Percentiles rank a stretch among this genome's conserved stretches.
Conservation (phyloP, 2,113 vertebrate species). For the Cynopterus brachyotis region DNA sequence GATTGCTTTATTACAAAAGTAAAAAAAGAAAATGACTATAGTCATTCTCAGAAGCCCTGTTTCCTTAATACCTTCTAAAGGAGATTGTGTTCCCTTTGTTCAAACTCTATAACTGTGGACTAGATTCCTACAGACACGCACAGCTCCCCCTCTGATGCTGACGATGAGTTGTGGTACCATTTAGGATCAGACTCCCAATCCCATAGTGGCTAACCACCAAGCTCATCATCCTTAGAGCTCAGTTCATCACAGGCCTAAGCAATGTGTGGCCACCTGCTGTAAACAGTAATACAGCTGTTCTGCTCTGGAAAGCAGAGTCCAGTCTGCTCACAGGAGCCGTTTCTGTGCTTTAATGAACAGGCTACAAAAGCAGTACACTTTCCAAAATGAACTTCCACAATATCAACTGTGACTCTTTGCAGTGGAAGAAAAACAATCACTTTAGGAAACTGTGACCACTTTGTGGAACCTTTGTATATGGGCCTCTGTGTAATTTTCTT, state of each 20-base stretch:
- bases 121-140: neutral
- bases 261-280: neutral
- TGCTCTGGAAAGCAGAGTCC: neutral
- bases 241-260: neutral
- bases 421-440: neutral
- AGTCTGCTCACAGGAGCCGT: neutral
- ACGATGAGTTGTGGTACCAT: neutral
- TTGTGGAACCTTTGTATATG: neutral
- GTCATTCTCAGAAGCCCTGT: neutral
- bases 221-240: neutral
- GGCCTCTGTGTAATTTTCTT: neutral
- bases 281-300: conserved; percentile 1
- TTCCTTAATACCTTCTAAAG: neutral
- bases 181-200: neutral
- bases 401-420: neutral
- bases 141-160: neutral
- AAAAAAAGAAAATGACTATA: neutral
- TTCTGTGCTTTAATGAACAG: conserved; percentile 2
- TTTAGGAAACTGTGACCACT: conserved; percentile 30
- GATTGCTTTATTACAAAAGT: neutral
- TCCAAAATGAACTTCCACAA: conserved; percentile 23
- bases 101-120: neutral
- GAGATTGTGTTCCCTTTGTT: neutral
- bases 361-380: neutral
- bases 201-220: neutral